Evolutionary conservation across 2,888 invertebrate species (phyloP).

Genomic region (Tenthredo scrophulariae): DNA sequence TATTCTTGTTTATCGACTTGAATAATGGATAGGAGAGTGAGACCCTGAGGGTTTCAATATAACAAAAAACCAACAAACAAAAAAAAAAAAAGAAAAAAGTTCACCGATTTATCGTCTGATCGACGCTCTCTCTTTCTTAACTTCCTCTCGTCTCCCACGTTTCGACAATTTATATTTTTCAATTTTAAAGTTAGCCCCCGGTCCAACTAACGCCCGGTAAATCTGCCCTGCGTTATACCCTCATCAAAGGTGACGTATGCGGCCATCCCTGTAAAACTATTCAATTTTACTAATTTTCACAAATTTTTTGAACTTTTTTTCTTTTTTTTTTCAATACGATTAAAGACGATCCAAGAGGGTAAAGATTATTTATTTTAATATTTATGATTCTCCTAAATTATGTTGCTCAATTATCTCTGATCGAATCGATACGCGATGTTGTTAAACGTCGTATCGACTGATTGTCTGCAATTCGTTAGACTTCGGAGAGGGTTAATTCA

Average conservation of each 20-base stretch:
- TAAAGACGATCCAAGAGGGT: neutral
- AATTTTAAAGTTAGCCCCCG: conserved; percentile 17
- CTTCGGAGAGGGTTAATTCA: neutral
- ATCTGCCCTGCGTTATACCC: neutral
- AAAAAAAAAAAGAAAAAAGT: neutral
- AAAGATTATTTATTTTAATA: too few species aligned
- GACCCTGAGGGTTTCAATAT: neutral
- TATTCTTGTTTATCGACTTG: too few species aligned
- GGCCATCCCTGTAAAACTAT: conserved; percentile 2
- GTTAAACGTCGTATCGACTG: neutral
- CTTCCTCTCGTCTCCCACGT: conserved; percentile 23
- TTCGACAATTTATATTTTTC: conserved; percentile 32
- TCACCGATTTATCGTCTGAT: conserved; percentile 8
- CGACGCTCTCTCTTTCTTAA: conserved; percentile 30
- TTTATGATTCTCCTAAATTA: neutral
- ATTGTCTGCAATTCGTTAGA: conserved; percentile 9
- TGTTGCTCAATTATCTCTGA: neutral
- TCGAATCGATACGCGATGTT: neutral
- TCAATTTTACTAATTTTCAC: neutral
- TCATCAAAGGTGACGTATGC: conserved; percentile 22
- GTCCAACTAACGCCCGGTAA: neutral
- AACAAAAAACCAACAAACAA: neutral
- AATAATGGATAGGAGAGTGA: too few species aligned
- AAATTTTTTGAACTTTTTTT: neutral
- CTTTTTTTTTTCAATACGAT: neutral